These are phyloP conservation scores for Danio aesculapii DNA, from an alignment of 2,797 vertebrate genomes.

Conservation along the genomic window DNA sequence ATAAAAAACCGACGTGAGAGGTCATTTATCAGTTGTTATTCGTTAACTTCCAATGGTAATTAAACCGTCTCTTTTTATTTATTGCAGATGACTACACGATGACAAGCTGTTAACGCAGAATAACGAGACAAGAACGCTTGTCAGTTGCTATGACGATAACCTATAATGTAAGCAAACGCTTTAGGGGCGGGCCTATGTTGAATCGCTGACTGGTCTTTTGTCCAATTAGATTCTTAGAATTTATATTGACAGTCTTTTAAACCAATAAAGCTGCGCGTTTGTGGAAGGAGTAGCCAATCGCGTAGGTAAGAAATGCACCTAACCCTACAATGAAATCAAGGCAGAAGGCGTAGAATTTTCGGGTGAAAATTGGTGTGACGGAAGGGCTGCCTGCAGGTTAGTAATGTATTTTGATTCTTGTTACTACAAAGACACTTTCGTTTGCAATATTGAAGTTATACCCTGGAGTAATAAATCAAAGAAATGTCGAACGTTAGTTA, in stretches of 20 bases:
- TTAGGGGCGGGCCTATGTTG: slow-evolving; percentile 1
- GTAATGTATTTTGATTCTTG: slow-evolving; percentile 29
- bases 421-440: not conserved
- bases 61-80: not conserved
- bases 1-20: not conserved
- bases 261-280: slow-evolving; percentile 44
- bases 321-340: slow-evolving; percentile 47
- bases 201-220: not conserved
- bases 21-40: not conserved
- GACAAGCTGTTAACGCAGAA: slow-evolving; percentile 14
- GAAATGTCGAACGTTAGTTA: slow-evolving; percentile 21
- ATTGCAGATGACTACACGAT: not conserved
- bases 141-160: slow-evolving; percentile 55
- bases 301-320: slow-evolving; percentile 2
- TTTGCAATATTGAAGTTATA: not conserved
- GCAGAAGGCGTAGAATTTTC: slow-evolving; percentile 52
- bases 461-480: not conserved
- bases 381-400: slow-evolving; percentile 62
- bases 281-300: slow-evolving; percentile 50
- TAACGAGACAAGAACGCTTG: not conserved
- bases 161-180: not conserved
- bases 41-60: not conserved
- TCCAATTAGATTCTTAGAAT: slow-evolving; percentile 18
- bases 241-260: slow-evolving; percentile 21
- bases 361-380: slow-evolving; percentile 50